phyloP scores from a whole-genome alignment of 2,113 vertebrate genomes.

The Halcyon malimbica region DNA sequence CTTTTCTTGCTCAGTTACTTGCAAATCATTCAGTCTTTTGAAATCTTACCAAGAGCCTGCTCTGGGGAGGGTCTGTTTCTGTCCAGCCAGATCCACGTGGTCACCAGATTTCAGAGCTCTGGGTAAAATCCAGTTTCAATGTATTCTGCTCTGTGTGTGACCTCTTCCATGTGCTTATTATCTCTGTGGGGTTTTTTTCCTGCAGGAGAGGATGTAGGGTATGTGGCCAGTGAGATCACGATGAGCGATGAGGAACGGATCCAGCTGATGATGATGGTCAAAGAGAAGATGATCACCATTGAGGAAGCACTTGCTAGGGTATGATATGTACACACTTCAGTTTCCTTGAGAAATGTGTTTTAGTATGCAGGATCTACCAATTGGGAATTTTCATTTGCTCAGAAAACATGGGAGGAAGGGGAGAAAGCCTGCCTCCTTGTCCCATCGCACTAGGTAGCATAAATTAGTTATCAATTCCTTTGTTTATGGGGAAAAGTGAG shows the following conservation, averaged over 20 bases:
- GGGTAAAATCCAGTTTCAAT: not conserved
- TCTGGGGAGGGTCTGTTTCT: not conserved
- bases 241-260: slow-evolving; percentile 98
- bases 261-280: slow-evolving; percentile 99
- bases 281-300: slow-evolving; percentile 98
- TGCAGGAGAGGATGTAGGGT: slow-evolving; percentile 93
- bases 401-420: not conserved
- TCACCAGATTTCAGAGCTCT: not conserved
- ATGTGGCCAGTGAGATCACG: slow-evolving; percentile 96
- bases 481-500: not conserved
- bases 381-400: not conserved
- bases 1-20: not conserved
- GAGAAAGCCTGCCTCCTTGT: not conserved
- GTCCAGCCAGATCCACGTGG: not conserved
- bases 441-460: not conserved
- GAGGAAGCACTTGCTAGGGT: slow-evolving; percentile 97
- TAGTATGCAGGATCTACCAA: not conserved
- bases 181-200: not conserved
- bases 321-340: slow-evolving; percentile 17
- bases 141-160: not conserved
- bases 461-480: not conserved
- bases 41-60: not conserved
- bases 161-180: not conserved
- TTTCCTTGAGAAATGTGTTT: not conserved
- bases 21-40: not conserved